Base-by-base conservation (phyloP, 2,113 vertebrate genomes). In the Manacus vitellinus region DNA sequence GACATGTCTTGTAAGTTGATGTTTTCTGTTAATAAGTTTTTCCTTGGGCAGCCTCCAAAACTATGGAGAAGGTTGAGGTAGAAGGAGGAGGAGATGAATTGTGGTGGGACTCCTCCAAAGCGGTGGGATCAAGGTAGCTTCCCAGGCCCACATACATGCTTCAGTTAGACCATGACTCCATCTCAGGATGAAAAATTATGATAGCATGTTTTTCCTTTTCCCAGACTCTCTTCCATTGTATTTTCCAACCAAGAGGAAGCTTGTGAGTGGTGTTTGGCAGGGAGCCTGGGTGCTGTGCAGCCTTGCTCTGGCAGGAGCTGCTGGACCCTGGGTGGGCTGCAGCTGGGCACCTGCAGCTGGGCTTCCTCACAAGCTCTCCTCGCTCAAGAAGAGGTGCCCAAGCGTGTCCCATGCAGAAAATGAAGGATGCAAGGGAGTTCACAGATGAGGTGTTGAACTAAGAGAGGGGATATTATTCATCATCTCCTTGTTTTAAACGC, bases 111-210 rank as follows among this genome's bases (percentile, higher is more conserved):
- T 73, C 27, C 20, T 43, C 14, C n/a, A 30, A 43, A 77, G 49
- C 0, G 0, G 15, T 43, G 44, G 31, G 43, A 59, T 81, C 7
- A 16, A 25, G 44, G 39, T 46, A n/a, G 22, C 44, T 83, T 88
- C 43, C 44, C 13, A 49, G 35, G 6, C 37, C 22, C 8, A 3
- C 1, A 0, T 18, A 1, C 0, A 0, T 41, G 24, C 68, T 49
- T 31, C 16, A 18, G 41, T 83, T 73, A 30, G 12, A 44, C 28
- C 4, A 0, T 24, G 22, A 47, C n/a, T 74, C 23, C 4, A 5
- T 39, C 44, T 82, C 1, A 0, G 88, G 27, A 28, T 72, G 44
- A 65, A 31, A 61, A 37, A 7, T 20, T 27, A 24, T 25, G 27
- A 14, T 49, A 19, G 22, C 3, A 1, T 59, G 22, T 59, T 44